Evolutionary conservation across 2,888 invertebrate species (phyloP).

Genomic region (Aquatica leii): DNA sequence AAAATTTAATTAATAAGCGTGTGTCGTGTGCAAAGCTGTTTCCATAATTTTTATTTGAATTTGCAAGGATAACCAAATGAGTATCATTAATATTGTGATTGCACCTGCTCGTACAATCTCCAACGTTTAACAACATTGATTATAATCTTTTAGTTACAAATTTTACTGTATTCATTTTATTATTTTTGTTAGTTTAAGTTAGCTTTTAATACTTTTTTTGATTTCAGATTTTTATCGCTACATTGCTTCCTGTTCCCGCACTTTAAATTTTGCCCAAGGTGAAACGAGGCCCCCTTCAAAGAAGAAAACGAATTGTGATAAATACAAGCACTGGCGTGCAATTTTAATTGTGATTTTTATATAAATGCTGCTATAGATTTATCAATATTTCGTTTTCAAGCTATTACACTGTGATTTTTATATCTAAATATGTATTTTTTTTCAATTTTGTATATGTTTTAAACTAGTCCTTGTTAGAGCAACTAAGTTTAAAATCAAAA

Average conservation of each 20-base stretch:
- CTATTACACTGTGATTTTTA: slow-evolving; percentile 9
- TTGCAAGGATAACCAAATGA: too few relatives aligned
- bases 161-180: too few relatives aligned
- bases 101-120: background rate
- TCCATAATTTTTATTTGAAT: too few relatives aligned
- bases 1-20: too few relatives aligned
- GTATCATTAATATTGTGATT: background rate
- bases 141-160: too few relatives aligned
- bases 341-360: slow-evolving; percentile 21
- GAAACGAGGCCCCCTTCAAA: slow-evolving; percentile 45
- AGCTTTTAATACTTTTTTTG: too few relatives aligned
- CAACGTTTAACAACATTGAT: too few relatives aligned
- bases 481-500: slow-evolving; percentile 19
- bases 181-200: too few relatives aligned
- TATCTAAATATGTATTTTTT: slow-evolving; percentile 3
- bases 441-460: background rate
- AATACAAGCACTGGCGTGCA: slow-evolving; percentile 15
- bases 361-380: background rate
- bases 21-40: too few relatives aligned
- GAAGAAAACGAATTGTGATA: slow-evolving; percentile 26
- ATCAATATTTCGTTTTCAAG: background rate
- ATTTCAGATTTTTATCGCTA: slow-evolving; percentile 84
- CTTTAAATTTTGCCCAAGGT: slow-evolving; percentile 82
- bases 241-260: slow-evolving; percentile 90
- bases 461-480: slow-evolving; percentile 24